phyloP scores from a whole-genome alignment of 2,797 vertebrate genomes.

The Trematomus bernacchii region DNA sequence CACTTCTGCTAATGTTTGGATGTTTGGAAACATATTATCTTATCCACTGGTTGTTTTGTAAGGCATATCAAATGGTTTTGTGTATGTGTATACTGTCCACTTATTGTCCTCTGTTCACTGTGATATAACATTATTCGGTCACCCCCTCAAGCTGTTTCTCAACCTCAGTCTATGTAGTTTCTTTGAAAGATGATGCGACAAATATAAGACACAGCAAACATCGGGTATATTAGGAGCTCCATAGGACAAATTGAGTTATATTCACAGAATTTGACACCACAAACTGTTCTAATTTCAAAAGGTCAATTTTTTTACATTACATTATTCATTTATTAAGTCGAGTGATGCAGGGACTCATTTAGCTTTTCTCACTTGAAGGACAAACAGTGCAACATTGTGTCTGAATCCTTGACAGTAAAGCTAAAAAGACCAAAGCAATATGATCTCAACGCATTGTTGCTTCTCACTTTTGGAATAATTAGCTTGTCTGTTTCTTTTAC shows the following conservation, averaged over 20 bases:
- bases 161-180: background rate
- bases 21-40: too few species aligned
- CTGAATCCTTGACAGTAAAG: conserved; percentile 22
- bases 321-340: conserved; percentile 5
- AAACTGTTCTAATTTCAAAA: conserved; percentile 41
- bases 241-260: conserved; percentile 22
- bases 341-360: conserved; percentile 29
- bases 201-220: conserved; percentile 11
- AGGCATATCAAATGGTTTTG: background rate
- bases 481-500: conserved; percentile 62
- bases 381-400: conserved; percentile 36
- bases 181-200: background rate
- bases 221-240: conserved; percentile 25
- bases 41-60: conserved; percentile 1
- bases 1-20: too few species aligned
- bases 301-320: conserved; percentile 24
- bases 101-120: background rate
- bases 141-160: too few species aligned
- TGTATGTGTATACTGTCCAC: background rate
- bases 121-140: background rate
- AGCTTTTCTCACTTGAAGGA: conserved; percentile 41
- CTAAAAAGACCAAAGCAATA: conserved; percentile 45
- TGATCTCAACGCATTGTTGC: conserved; percentile 58
- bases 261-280: conserved; percentile 22
- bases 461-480: conserved; percentile 66